Percentiles rank a stretch among this genome's conserved stretches.
Conservation (phyloP, 2,113 vertebrate genomes). For the Alosa alosa region DNA sequence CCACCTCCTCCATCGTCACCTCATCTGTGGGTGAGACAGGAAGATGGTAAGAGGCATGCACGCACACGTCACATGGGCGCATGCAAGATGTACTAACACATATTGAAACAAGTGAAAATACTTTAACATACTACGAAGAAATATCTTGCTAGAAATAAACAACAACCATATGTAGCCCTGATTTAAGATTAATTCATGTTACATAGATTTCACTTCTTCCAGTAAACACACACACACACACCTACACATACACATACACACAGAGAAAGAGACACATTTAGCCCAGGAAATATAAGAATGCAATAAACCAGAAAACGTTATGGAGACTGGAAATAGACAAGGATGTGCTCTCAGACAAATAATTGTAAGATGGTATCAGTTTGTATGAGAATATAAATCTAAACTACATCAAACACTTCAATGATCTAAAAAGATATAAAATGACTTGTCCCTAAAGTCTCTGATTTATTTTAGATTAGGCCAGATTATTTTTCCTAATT, state of each 20-base stretch:
- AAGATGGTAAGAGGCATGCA: background rate
- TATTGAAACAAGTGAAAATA: background rate
- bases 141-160: too few species aligned
- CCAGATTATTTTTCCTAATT: background rate
- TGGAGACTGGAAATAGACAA: background rate
- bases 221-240: background rate
- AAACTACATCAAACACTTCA: background rate
- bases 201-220: too few species aligned
- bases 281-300: background rate
- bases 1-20: slow-evolving; percentile 88
- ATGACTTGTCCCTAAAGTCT: background rate
- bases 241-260: too few species aligned
- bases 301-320: background rate
- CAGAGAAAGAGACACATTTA: background rate
- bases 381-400: background rate
- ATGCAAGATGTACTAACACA: slow-evolving; percentile 22
- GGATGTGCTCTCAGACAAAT: background rate
- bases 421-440: background rate
- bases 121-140: too few species aligned
- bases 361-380: background rate
- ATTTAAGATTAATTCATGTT: too few species aligned
- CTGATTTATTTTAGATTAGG: background rate
- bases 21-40: slow-evolving; percentile 74
- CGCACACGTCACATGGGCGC: background rate
- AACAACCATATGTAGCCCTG: too few species aligned